Conservation (phyloP, 2,113 vertebrate species). For the Calidris pugnax region DNA sequence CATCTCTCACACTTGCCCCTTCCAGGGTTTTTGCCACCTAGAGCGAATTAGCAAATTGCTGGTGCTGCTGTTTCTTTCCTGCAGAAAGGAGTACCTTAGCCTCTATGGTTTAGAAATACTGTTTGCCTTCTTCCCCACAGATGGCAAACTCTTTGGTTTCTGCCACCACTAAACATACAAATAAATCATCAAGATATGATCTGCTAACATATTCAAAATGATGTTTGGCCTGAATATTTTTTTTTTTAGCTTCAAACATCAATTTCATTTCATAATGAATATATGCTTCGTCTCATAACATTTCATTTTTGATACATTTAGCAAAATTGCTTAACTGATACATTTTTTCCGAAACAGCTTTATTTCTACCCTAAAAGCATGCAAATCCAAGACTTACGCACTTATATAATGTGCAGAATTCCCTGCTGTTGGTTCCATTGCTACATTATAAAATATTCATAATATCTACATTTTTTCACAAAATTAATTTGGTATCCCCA, state of each 20-base stretch:
- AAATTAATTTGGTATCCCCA: background rate
- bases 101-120: background rate
- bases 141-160: conserved; percentile 32
- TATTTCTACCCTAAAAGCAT: conserved; percentile 19
- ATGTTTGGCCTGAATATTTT: conserved; percentile 34
- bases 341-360: background rate
- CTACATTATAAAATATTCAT: conserved; percentile 27
- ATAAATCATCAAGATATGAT: conserved; percentile 58
- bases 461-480: background rate
- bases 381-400: background rate
- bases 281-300: conserved; percentile 42
- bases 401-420: conserved; percentile 1
- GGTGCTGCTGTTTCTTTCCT: background rate
- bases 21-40: background rate
- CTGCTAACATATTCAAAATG: conserved; percentile 56
- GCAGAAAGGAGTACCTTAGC: background rate
- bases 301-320: conserved; percentile 60
- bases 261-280: conserved; percentile 55
- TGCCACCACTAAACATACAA: conserved; percentile 40
- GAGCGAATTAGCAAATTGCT: background rate
- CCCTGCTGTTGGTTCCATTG: background rate
- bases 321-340: conserved; percentile 47
- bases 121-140: conserved; percentile 6
- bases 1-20: background rate
- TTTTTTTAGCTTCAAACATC: conserved; percentile 62